A percentile compares a stretch with the other conserved stretches of the same genome.
phyloP scores from a whole-genome alignment of 2,797 vertebrate species.

The Myripristis murdjan region DNA sequence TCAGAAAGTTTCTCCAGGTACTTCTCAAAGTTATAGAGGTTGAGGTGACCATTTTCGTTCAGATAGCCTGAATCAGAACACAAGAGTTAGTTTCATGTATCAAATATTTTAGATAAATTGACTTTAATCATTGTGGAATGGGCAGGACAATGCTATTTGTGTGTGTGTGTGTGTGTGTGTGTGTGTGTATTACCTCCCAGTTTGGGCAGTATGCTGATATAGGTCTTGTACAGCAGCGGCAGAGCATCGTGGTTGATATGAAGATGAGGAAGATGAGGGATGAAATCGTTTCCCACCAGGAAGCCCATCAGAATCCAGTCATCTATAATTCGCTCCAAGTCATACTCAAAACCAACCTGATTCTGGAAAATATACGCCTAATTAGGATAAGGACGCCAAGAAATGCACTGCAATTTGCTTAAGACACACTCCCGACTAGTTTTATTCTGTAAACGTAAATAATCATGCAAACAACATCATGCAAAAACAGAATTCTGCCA shows the following conservation, averaged over 20 bases:
- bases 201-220: conserved; percentile 92
- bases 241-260: conserved; percentile 98
- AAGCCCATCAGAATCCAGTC: conserved; percentile 99
- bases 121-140: neutral
- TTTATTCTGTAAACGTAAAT: neutral
- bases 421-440: neutral
- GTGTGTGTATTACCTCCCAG: conserved; percentile 88
- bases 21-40: conserved; percentile 95
- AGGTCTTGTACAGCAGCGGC: conserved; percentile 96
- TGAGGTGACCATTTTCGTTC: conserved; percentile 96
- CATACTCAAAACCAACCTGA: conserved; percentile 91
- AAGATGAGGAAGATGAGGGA: conserved; percentile 98
- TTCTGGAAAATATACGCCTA: conserved; percentile 77
- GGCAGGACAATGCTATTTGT: too few species aligned
- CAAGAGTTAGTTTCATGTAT: neutral
- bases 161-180: neutral
- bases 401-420: neutral
- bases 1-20: conserved; percentile 95
- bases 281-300: conserved; percentile 99
- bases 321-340: conserved; percentile 97
- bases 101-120: neutral
- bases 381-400: neutral
- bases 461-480: too few species aligned
- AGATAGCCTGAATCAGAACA: conserved; percentile 90
- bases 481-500: too few species aligned